Conservation (phyloP, 2,888 invertebrate species). For the Cataglyphis albicans region DNA sequence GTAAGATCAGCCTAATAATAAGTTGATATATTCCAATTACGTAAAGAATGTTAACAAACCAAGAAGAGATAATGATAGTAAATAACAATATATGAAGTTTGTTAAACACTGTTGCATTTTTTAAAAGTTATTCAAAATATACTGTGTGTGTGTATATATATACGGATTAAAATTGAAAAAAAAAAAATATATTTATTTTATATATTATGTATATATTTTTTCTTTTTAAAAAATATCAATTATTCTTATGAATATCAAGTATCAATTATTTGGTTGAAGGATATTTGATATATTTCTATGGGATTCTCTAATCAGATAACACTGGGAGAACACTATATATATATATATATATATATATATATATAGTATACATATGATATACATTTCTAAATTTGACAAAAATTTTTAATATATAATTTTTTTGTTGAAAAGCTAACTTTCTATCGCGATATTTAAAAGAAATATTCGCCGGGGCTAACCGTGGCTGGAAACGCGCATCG, state of each 20-base stretch:
- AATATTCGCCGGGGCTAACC: neutral
- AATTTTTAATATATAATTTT: neutral
- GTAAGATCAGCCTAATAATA: neutral
- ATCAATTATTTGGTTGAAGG: neutral
- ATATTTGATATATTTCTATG: neutral
- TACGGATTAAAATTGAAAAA: neutral
- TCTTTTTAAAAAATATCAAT: too few species aligned
- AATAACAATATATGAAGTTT: neutral
- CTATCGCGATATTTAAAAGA: neutral
- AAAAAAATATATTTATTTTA: neutral
- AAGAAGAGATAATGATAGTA: neutral
- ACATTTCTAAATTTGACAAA: neutral
- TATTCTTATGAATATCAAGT: too few species aligned
- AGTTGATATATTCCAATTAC: neutral
- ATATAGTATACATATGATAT: neutral
- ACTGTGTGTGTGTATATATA: too few species aligned
- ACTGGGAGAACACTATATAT: constrained; percentile 6
- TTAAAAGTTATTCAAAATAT: too few species aligned
- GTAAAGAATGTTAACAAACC: constrained; percentile 14
- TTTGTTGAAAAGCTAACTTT: neutral
- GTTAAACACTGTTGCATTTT: neutral
- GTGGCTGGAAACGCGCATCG: neutral
- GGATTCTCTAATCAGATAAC: constrained; percentile 1
- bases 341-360: neutral
- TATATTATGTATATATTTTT: too few species aligned